phyloP scores from a whole-genome alignment of 2,113 vertebrate genomes.

The Alosa alosa region DNA sequence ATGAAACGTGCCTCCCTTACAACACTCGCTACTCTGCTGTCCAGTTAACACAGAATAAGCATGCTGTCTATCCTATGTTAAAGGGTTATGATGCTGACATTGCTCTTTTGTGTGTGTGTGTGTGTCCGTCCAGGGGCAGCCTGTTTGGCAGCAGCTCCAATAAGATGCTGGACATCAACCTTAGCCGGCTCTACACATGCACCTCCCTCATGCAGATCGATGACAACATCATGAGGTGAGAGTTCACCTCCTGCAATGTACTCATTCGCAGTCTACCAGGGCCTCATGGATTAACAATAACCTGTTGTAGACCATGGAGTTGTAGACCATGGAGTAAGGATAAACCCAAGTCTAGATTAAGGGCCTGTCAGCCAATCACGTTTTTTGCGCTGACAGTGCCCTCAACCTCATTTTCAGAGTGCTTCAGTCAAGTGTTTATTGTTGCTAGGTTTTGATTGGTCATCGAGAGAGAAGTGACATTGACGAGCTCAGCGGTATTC shows the following conservation, averaged over 20 bases:
- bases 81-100: neutral
- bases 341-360: too few relatives aligned
- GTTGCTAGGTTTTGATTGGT: too few relatives aligned
- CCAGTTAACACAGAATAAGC: neutral
- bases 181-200: slow-evolving; percentile 88
- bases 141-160: slow-evolving; percentile 79
- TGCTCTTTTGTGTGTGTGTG: neutral
- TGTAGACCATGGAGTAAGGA: too few relatives aligned
- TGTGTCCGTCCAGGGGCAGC: slow-evolving; percentile 73
- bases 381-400: too few relatives aligned
- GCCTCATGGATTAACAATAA: too few relatives aligned
- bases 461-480: too few relatives aligned
- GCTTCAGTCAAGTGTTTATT: too few relatives aligned
- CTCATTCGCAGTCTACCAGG: too few relatives aligned
- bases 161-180: slow-evolving; percentile 81
- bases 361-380: too few relatives aligned
- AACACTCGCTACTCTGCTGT: neutral
- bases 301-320: too few relatives aligned
- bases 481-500: too few relatives aligned
- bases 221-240: slow-evolving; percentile 94
- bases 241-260: neutral
- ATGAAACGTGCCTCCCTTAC: neutral
- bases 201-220: slow-evolving; percentile 98
- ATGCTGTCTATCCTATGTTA: neutral
- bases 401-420: too few relatives aligned